Percentiles rank a stretch among this genome's conserved stretches.
These are phyloP conservation scores for Drosophila paracracens DNA, from an alignment of 2,888 invertebrate genomes.

Conservation along the genomic window DNA sequence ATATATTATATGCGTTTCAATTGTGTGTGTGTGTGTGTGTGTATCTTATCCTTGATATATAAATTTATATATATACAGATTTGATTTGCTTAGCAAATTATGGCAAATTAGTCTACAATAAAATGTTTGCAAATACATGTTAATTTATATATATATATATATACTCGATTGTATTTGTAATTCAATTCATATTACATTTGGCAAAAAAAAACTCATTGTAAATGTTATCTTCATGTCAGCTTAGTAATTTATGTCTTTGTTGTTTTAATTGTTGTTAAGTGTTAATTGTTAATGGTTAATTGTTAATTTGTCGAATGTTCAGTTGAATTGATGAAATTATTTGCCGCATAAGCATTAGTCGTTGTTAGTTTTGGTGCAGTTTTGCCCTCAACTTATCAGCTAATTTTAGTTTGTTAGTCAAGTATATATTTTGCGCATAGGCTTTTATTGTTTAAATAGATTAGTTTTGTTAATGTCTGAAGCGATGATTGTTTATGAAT, in stretches of 20 bases:
- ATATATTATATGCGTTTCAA: slow-evolving; percentile 70
- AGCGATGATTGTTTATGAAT: slow-evolving; percentile 28
- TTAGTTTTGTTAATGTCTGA: slow-evolving; percentile 44
- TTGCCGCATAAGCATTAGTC: slow-evolving; percentile 41
- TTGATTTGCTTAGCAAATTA: slow-evolving; percentile 81
- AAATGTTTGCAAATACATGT: slow-evolving; percentile 43
- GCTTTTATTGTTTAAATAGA: slow-evolving; percentile 18
- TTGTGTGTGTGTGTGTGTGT: slow-evolving; percentile 16
- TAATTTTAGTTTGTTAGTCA: slow-evolving; percentile 71
- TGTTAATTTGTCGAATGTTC: not conserved
- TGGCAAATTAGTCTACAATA: slow-evolving; percentile 74
- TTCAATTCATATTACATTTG: slow-evolving; percentile 35
- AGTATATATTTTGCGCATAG: slow-evolving; percentile 30
- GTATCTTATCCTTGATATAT: slow-evolving; percentile 24
- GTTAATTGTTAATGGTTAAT: slow-evolving; percentile 27
- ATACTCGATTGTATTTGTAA: slow-evolving; percentile 23
- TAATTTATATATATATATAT: not conserved
- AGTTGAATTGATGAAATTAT: slow-evolving; percentile 18
- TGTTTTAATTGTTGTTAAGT: not conserved
- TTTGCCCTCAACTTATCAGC: slow-evolving; percentile 60
- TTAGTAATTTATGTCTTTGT: slow-evolving; percentile 13
- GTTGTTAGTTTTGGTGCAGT: slow-evolving; percentile 56
- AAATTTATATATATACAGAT: slow-evolving; percentile 36
- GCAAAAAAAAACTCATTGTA: slow-evolving; percentile 27
- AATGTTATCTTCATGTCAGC: slow-evolving; percentile 34